A percentile compares a stretch with the other conserved stretches of the same genome.
These are phyloP conservation scores for Anastrepha ludens DNA, from an alignment of 1,140 invertebrate genomes.

Conservation along the genomic window DNA sequence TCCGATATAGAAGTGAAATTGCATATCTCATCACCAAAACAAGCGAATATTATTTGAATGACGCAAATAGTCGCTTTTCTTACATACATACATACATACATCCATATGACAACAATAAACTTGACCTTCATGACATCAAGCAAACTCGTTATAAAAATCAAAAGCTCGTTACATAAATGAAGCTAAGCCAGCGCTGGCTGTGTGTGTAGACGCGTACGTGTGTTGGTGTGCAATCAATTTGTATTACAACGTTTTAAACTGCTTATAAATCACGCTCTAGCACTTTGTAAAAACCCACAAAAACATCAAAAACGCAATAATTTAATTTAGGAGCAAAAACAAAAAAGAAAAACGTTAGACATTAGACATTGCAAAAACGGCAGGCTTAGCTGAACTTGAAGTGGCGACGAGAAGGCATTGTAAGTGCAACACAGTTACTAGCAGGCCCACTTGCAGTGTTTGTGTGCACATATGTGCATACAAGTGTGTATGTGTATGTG, in stretches of 20 bases:
- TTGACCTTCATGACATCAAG: neutral
- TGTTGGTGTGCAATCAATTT: neutral
- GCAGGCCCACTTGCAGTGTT: neutral
- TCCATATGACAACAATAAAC: neutral
- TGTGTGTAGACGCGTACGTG: neutral
- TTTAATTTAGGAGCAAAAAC: neutral
- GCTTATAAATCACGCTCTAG: slow-evolving; percentile 25
- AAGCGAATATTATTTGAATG: too few relatives aligned
- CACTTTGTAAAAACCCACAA: neutral
- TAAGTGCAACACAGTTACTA: neutral
- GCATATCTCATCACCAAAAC: too few relatives aligned
- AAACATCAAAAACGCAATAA: neutral
- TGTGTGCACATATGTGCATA: neutral
- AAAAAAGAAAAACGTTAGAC: neutral
- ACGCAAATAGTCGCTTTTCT: too few relatives aligned
- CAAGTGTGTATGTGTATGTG: neutral
- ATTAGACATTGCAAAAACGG: neutral
- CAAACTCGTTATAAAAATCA: neutral
- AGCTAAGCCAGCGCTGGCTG: too few relatives aligned
- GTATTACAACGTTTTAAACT: neutral
- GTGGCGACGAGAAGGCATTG: too few relatives aligned
- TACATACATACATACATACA: too few relatives aligned
- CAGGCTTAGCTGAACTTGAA: neutral
- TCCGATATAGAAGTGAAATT: too few relatives aligned
- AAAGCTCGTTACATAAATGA: too few relatives aligned